These are phyloP conservation scores for Mythimna pallens DNA, from an alignment of 2,888 invertebrate genomes.

Conservation along the genomic window DNA sequence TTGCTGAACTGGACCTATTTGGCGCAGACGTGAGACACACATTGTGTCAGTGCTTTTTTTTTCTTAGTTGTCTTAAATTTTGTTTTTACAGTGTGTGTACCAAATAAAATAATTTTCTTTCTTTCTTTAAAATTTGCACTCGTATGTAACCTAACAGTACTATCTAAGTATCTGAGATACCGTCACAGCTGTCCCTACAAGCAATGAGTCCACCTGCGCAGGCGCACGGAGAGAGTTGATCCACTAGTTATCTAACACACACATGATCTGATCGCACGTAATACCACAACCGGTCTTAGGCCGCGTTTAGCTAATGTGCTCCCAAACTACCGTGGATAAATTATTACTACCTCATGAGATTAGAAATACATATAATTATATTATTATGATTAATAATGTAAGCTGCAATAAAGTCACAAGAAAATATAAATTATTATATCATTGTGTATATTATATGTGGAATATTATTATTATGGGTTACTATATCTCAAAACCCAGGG, in stretches of 20 bases:
- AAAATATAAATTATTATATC: too few species aligned
- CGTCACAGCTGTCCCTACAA: constrained; percentile 40
- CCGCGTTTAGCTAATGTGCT: constrained; percentile 8
- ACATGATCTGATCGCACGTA: constrained; percentile 48
- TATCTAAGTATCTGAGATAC: constrained; percentile 36
- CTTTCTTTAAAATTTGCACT: not conserved
- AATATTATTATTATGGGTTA: too few species aligned
- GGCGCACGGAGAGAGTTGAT: constrained; percentile 55
- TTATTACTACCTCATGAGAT: not conserved
- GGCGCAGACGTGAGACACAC: too few species aligned
- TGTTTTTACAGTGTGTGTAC: too few species aligned
- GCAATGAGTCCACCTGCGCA: constrained; percentile 32
- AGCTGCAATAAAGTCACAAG: too few species aligned
- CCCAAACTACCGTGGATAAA: constrained; percentile 4
- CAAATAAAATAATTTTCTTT: too few species aligned
- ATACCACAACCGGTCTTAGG: constrained; percentile 50
- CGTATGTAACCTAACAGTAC: not conserved
- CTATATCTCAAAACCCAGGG: too few species aligned
- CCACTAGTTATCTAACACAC: constrained; percentile 41
- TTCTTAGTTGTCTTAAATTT: too few species aligned
- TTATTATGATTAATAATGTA: not conserved
- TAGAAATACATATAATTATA: not conserved
- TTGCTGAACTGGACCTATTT: too few species aligned
- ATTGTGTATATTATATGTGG: too few species aligned
- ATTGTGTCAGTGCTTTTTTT: too few species aligned